A percentile compares a stretch with the other conserved stretches of the same genome.
phyloP scores from a whole-genome alignment of 1,140 invertebrate species.

The Geopemphigus sp. region DNA sequence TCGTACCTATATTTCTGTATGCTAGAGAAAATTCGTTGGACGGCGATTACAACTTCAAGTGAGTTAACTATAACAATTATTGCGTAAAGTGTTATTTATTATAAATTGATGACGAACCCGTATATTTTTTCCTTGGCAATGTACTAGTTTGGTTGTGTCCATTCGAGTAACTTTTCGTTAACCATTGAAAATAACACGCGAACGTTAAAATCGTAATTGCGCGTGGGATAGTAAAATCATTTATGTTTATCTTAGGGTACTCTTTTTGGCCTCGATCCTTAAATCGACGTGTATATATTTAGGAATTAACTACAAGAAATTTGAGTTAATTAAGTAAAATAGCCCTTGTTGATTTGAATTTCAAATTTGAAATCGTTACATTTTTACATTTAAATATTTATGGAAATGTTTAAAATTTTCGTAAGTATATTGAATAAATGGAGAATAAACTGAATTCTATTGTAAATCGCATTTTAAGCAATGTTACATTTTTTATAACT shows the following conservation, averaged over 20 bases:
- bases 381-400: too few species aligned
- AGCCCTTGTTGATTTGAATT: too few species aligned
- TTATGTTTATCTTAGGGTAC: not conserved
- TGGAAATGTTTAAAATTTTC: too few species aligned
- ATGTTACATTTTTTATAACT: too few species aligned
- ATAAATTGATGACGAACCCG: not conserved
- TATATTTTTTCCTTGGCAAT: not conserved
- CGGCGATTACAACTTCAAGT: conserved; percentile 42
- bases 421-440: too few species aligned
- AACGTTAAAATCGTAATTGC: not conserved
- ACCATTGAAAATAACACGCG: not conserved
- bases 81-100: not conserved
- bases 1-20: conserved; percentile 20
- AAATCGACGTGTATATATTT: too few species aligned
- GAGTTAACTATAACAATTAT: not conserved
- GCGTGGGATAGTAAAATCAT: not conserved
- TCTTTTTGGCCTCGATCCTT: too few species aligned
- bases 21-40: conserved; percentile 35
- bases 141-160: not conserved
- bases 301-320: too few species aligned
- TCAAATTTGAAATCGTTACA: too few species aligned
- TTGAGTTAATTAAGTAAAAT: too few species aligned
- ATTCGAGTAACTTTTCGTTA: not conserved
- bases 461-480: too few species aligned
- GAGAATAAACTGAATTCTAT: too few species aligned